Base-by-base conservation (phyloP, 1,140 invertebrate species). In the Camponotus vicinus region DNA sequence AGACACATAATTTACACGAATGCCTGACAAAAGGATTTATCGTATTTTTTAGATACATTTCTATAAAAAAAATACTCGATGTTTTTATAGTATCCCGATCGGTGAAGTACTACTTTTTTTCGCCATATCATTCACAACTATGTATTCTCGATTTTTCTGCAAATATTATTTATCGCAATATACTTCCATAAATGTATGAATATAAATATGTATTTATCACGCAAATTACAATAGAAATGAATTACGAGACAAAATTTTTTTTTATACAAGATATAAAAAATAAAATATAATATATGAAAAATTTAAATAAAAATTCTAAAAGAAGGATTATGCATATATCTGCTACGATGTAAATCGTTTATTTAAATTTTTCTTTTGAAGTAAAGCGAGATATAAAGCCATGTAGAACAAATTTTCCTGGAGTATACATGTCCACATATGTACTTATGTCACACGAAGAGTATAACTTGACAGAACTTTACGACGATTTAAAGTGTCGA, bases 391-490 rank as follows among this genome's bases (percentile, higher is more conserved):
- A 7, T 57, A 6, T 34, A 78, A 79, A 64, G 7, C 32, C 27
- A 8, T 78, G 9, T 8, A 13, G 3, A 21, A 40, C 18, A 78
- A 49, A 64, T 77, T 45, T 64, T 64, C 40, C 9, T 45, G 0
- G 3, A 18, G 45, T 52, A 9, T 7, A 66, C n/a, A 15, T 57
- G n/a, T 64, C 4, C 52, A n/a, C 21, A 27, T 37, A 27, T 49
- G 42, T 71, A 57, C 49, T 55, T 27, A 15, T 37, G 63, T 71
- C n/a, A 67, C 9, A 32, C 49, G 32, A 70, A 52, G 73, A 75
- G 69, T 45, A 73, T 87, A 87, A 76, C 42, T 89, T 89, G 82
- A 86, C 42, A 32, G 75, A 86, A 86, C 75, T 80, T 77, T 49
- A 70, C 34, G 67, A 76, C 67, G 69, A 89, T 88, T 86, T 63